A percentile compares a stretch with the other conserved stretches of the same genome.
Evolutionary conservation across 2,797 vertebrate species (phyloP).

Genomic region (Oreochromis mossambicus): DNA sequence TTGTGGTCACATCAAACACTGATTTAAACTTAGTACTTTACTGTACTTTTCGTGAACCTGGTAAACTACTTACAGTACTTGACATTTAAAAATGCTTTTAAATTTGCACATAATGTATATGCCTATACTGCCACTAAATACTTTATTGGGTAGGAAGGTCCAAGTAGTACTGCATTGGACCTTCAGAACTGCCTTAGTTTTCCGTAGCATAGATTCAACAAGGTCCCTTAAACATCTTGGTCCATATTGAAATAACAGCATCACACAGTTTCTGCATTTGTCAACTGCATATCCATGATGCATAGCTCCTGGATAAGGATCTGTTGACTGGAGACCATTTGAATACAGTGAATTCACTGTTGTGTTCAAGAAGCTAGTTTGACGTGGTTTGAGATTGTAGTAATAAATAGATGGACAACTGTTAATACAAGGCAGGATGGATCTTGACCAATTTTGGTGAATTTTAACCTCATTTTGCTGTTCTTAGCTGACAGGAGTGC

Average conservation of each 20-base stretch:
- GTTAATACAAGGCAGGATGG: not conserved
- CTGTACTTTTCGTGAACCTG: not conserved
- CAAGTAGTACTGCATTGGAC: not conserved
- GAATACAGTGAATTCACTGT: not conserved
- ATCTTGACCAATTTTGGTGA: not conserved
- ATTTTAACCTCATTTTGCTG: not conserved
- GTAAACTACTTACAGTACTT: not conserved
- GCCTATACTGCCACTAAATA: not conserved
- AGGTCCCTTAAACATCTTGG: not conserved
- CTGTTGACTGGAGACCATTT: not conserved
- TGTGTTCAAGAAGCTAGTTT: not conserved
- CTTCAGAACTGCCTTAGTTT: not conserved
- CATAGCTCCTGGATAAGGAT: not conserved
- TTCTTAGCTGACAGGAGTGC: not conserved
- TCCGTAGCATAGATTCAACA: not conserved
- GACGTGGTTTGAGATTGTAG: not conserved
- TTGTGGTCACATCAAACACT: not conserved
- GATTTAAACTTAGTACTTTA: not conserved
- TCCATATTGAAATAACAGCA: not conserved
- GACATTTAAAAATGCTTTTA: not conserved
- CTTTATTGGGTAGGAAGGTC: not conserved
- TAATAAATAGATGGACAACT: not conserved
- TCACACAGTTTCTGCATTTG: not conserved
- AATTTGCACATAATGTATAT: not conserved
- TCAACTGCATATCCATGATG: not conserved